Percentiles rank a stretch among this genome's conserved stretches.
phyloP scores from a whole-genome alignment of 2,113 vertebrate species.

The Glaucidium brasilianum region DNA sequence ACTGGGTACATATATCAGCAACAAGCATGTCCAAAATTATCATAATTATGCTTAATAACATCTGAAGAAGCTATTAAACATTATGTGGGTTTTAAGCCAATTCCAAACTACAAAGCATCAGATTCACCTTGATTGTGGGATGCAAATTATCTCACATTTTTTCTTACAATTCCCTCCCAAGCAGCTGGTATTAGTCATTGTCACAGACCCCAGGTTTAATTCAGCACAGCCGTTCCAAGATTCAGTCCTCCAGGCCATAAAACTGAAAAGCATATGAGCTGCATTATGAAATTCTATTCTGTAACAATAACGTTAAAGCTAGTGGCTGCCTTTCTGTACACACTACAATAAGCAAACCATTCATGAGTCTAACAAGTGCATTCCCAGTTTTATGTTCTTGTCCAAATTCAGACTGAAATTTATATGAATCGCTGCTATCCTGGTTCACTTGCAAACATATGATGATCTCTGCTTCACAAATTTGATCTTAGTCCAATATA shows the following conservation, averaged over 20 bases:
- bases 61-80: not conserved
- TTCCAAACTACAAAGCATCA: not conserved
- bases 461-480: not conserved
- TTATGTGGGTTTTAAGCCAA: not conserved
- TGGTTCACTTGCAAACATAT: not conserved
- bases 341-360: not conserved
- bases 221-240: not conserved
- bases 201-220: constrained; percentile 27
- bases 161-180: constrained; percentile 17
- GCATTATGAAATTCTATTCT: not conserved
- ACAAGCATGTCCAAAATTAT: not conserved
- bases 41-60: not conserved
- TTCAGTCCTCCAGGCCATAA: not conserved
- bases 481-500: not conserved
- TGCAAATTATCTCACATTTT: not conserved
- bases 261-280: not conserved
- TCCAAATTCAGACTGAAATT: not conserved
- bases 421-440: not conserved
- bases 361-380: not conserved
- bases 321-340: not conserved
- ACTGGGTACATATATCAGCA: not conserved
- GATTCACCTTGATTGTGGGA: not conserved
- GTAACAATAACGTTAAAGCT: not conserved
- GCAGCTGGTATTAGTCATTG: not conserved
- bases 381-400: not conserved